phyloP scores from a whole-genome alignment of 2,888 invertebrate genomes.

The Tetragonisca angustula region DNA sequence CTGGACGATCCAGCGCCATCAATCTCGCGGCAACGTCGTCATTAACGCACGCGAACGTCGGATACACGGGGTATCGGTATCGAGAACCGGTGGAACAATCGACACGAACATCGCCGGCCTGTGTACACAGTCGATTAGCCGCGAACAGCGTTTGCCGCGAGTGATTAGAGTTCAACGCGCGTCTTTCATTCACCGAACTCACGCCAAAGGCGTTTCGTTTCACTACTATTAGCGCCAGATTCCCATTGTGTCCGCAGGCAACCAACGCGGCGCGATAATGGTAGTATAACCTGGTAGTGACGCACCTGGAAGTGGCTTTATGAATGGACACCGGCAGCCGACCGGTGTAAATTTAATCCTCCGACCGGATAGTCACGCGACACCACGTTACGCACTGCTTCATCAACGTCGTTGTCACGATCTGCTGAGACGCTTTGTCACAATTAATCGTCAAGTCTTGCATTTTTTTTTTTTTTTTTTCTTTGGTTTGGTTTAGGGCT shows the following conservation, averaged over 20 bases:
- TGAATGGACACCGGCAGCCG: constrained; percentile 45
- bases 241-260: background rate
- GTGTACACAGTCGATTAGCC: constrained; percentile 59
- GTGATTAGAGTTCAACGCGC: constrained; percentile 64
- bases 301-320: constrained; percentile 52
- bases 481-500: background rate
- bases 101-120: constrained; percentile 31
- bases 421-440: background rate
- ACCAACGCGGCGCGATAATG: background rate
- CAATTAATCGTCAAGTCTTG: background rate
- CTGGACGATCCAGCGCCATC: constrained; percentile 17
- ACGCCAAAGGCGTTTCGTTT: constrained; percentile 58
- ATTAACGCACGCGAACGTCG: constrained; percentile 23
- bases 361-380: constrained; percentile 61
- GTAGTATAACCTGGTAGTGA: background rate
- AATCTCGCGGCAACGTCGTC: constrained; percentile 26
- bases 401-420: constrained; percentile 27
- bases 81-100: constrained; percentile 34
- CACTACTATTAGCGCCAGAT: constrained; percentile 33
- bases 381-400: constrained; percentile 47
- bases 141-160: constrained; percentile 53
- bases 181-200: constrained; percentile 65
- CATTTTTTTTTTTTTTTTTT: background rate
- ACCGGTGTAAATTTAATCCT: constrained; percentile 51
- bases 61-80: background rate